Evolutionary conservation across 2,797 vertebrate genomes (phyloP).

Genomic region (Tangara arthus): DNA sequence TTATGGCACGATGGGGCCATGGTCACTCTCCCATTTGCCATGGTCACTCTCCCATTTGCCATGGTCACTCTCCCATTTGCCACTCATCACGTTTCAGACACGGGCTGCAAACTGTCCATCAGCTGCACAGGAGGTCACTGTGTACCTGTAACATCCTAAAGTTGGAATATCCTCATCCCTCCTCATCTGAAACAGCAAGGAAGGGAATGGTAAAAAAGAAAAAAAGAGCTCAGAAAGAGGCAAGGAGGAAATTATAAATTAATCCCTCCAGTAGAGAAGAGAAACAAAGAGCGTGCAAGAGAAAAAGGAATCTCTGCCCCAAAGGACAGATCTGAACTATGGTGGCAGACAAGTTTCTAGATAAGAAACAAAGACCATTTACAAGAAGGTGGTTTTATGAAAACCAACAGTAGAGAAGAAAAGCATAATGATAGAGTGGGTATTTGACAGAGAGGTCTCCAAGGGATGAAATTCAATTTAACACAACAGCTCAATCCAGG

Average conservation of each 20-base stretch:
- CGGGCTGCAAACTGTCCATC: not conserved
- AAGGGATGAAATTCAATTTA: slow-evolving; percentile 4
- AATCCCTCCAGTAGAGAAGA: not conserved
- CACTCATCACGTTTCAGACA: not conserved
- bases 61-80: not conserved
- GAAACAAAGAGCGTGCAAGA: not conserved
- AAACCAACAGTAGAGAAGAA: not conserved
- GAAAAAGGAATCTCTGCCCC: not conserved
- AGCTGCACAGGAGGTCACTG: not conserved
- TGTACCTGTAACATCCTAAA: not conserved
- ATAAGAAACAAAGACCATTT: not conserved
- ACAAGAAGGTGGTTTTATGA: not conserved
- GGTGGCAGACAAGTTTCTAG: not conserved
- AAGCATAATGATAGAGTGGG: not conserved
- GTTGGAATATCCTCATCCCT: not conserved
- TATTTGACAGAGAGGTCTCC: not conserved
- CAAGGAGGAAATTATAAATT: not conserved
- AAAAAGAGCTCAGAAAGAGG: not conserved
- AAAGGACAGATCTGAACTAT: not conserved
- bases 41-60: not conserved
- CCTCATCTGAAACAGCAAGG: not conserved
- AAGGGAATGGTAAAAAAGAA: not conserved
- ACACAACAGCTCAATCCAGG: not conserved
- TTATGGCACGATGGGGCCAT: accelerated
- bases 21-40: not conserved